These are phyloP conservation scores for Diceros bicornis DNA, from an alignment of 2,797 vertebrate genomes.

Conservation along the genomic window DNA sequence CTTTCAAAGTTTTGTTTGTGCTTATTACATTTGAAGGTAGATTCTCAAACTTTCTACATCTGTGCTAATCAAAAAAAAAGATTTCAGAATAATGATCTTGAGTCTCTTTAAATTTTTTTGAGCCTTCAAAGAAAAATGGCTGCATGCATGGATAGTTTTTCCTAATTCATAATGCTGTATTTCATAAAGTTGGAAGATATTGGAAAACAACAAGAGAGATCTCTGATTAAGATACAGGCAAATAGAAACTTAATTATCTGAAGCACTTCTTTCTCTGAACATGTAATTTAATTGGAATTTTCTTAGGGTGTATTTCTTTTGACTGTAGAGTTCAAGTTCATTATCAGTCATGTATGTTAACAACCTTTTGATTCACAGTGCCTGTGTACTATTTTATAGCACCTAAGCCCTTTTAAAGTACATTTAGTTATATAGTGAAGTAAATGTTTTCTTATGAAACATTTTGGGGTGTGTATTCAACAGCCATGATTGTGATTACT, in stretches of 20 bases:
- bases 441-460: conserved; percentile 4
- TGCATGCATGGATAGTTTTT: background rate
- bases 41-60: conserved; percentile 20
- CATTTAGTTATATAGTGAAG: background rate
- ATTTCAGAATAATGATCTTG: conserved; percentile 30
- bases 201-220: conserved; percentile 11
- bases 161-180: background rate
- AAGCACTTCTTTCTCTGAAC: conserved; percentile 4
- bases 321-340: background rate
- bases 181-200: conserved; percentile 28
- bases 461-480: background rate
- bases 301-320: background rate
- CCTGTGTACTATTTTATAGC: background rate
- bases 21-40: conserved; percentile 7
- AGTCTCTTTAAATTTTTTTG: background rate
- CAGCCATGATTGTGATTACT: background rate
- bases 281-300: conserved; percentile 17
- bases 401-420: background rate
- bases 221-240: conserved; percentile 3
- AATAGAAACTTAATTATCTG: conserved; percentile 37
- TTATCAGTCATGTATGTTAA: background rate
- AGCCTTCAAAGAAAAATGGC: conserved; percentile 41
- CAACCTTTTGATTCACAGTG: background rate
- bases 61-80: background rate
- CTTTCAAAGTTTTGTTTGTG: conserved; percentile 56